Percentiles rank a stretch among this genome's conserved stretches.
These are phyloP conservation scores for Acomys russatus DNA, from an alignment of 2,797 vertebrate genomes.

Conservation along the genomic window DNA sequence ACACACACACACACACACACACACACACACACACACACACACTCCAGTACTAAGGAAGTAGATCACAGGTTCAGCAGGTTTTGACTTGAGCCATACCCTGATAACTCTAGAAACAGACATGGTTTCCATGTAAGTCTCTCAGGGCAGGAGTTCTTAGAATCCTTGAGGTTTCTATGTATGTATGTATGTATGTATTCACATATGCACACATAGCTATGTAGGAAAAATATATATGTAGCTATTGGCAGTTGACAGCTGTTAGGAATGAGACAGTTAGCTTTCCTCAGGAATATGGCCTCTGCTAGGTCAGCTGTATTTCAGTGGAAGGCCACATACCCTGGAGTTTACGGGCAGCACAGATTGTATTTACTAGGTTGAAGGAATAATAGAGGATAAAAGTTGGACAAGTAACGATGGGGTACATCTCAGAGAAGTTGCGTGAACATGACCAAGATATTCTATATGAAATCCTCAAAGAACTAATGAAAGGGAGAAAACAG, in stretches of 20 bases:
- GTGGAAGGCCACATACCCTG: neutral
- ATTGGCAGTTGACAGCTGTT: neutral
- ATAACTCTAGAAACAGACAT: neutral
- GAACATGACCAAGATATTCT: neutral
- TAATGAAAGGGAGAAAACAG: too few relatives aligned
- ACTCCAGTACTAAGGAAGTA: neutral
- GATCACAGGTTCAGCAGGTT: neutral
- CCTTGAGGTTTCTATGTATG: neutral
- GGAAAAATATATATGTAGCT: neutral
- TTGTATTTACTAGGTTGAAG: neutral
- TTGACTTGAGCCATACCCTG: neutral
- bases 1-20: neutral
- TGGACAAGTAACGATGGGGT: neutral
- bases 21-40: neutral
- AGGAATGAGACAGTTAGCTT: neutral
- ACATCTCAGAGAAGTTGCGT: too few relatives aligned
- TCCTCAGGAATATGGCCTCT: neutral
- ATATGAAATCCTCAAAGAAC: neutral
- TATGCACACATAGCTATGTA: neutral
- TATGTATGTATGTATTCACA: too few relatives aligned
- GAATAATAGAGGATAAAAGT: neutral
- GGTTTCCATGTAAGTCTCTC: neutral
- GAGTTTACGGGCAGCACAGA: neutral
- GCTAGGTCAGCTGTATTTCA: neutral
- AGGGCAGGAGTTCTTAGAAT: neutral